Conservation (phyloP, 2,888 invertebrate genomes). For the Mechanitis messenoides region DNA sequence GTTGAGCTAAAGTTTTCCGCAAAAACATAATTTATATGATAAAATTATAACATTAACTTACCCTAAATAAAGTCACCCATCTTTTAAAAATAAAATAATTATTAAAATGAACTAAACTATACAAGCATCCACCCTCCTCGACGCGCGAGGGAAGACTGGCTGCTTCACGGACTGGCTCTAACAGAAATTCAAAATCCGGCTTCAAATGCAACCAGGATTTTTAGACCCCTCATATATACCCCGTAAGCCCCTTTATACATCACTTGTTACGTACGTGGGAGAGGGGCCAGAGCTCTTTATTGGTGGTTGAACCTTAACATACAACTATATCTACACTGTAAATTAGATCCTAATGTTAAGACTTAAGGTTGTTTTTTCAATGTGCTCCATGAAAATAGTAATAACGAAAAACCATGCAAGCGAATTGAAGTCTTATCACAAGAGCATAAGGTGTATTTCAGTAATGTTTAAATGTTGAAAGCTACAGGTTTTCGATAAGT, state of each 20-base stretch:
- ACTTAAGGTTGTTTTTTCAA: slow-evolving; percentile 9
- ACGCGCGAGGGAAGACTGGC: slow-evolving; percentile 43
- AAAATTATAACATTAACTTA: slow-evolving; percentile 38
- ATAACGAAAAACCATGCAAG: background rate
- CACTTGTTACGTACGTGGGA: slow-evolving; percentile 31
- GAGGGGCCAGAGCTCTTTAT: slow-evolving; percentile 39
- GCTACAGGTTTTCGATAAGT: slow-evolving; percentile 71
- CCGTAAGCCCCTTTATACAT: slow-evolving; percentile 41
- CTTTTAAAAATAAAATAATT: slow-evolving; percentile 29
- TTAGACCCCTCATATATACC: slow-evolving; percentile 46
- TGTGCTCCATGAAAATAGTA: slow-evolving; percentile 2
- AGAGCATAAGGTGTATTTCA: slow-evolving; percentile 25
- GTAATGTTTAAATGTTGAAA: slow-evolving; percentile 36
- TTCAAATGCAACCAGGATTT: slow-evolving; percentile 39
- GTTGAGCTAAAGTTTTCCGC: no score
- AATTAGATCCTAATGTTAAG: slow-evolving; percentile 12
- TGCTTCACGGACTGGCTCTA: slow-evolving; percentile 39
- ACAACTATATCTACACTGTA: slow-evolving; percentile 15
- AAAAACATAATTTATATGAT: no score
- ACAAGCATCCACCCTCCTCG: slow-evolving; percentile 35
- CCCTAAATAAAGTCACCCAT: slow-evolving; percentile 43
- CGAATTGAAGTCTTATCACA: slow-evolving; percentile 10
- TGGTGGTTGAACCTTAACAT: slow-evolving; percentile 49
- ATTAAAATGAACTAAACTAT: slow-evolving; percentile 28
- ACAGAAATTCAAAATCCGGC: slow-evolving; percentile 38